Percentiles rank a stretch among this genome's conserved stretches.
phyloP scores from a whole-genome alignment of 2,888 invertebrate genomes.

The Carterocephalus palaemon region DNA sequence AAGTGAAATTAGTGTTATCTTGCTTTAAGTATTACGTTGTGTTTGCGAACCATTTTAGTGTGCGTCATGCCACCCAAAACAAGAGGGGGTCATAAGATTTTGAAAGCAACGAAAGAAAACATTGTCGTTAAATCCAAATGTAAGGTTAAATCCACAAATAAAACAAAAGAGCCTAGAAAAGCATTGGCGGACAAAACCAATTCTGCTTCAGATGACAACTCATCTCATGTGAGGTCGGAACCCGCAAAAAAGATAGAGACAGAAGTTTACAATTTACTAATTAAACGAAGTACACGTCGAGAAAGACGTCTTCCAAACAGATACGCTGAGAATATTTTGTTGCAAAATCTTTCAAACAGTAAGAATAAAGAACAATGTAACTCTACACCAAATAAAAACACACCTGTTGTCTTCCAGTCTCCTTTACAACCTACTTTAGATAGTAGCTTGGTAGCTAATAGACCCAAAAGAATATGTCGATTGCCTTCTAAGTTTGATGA shows the following conservation, averaged over 20 bases:
- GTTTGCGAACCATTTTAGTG: constrained; percentile 4
- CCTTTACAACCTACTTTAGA: constrained; percentile 46
- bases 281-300: constrained; percentile 43
- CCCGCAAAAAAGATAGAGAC: constrained; percentile 21
- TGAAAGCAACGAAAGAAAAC: constrained; percentile 59
- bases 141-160: constrained; percentile 37
- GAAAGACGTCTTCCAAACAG: constrained; percentile 52
- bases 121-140: constrained; percentile 36
- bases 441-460: constrained; percentile 43
- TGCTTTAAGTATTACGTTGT: not conserved
- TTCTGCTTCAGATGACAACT: constrained; percentile 64
- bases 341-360: constrained; percentile 43
- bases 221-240: constrained; percentile 29
- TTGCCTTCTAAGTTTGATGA: constrained; percentile 62
- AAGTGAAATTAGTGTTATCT: no score
- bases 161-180: constrained; percentile 45
- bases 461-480: constrained; percentile 57
- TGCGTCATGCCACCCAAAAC: constrained; percentile 64
- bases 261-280: constrained; percentile 15
- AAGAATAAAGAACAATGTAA: constrained; percentile 28
- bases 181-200: constrained; percentile 66
- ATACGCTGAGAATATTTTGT: constrained; percentile 44
- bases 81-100: constrained; percentile 43
- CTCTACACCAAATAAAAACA: constrained; percentile 13
- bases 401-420: constrained; percentile 23